phyloP scores from a whole-genome alignment of 2,797 vertebrate species.

The Miichthys miiuy region DNA sequence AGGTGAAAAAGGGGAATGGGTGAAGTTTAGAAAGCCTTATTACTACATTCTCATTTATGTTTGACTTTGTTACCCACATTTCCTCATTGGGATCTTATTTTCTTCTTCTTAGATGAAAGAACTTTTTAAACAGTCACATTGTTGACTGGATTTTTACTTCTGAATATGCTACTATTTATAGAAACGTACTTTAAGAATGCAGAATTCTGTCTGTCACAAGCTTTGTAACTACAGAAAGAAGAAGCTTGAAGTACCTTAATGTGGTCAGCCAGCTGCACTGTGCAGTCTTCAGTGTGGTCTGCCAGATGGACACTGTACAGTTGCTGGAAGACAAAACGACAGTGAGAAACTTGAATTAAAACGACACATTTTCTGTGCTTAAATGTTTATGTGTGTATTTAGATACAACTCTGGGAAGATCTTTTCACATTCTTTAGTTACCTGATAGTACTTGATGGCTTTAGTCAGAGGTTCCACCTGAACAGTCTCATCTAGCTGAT shows the following conservation, averaged over 20 bases:
- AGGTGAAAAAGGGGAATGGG: neutral
- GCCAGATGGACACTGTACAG: constrained; percentile 95
- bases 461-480: constrained; percentile 96
- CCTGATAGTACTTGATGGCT: constrained; percentile 98
- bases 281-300: constrained; percentile 93
- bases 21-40: neutral
- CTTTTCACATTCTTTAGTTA: constrained; percentile 57
- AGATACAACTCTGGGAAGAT: neutral
- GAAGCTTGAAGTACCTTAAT: constrained; percentile 89
- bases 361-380: neutral
- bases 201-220: neutral
- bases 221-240: neutral
- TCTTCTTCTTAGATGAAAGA: neutral
- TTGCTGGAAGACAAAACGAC: constrained; percentile 84
- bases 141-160: neutral
- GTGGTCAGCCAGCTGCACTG: constrained; percentile 95
- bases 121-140: neutral
- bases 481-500: constrained; percentile 97
- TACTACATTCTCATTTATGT: neutral
- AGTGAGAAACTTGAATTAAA: neutral
- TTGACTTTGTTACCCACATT: neutral
- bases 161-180: neutral
- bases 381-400: neutral
- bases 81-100: neutral
- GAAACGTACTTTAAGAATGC: neutral